Evolutionary conservation across 1,140 invertebrate species (phyloP), one percentile per base, ranked within the genome.

Genomic region (Ceratina australensis): DNA sequence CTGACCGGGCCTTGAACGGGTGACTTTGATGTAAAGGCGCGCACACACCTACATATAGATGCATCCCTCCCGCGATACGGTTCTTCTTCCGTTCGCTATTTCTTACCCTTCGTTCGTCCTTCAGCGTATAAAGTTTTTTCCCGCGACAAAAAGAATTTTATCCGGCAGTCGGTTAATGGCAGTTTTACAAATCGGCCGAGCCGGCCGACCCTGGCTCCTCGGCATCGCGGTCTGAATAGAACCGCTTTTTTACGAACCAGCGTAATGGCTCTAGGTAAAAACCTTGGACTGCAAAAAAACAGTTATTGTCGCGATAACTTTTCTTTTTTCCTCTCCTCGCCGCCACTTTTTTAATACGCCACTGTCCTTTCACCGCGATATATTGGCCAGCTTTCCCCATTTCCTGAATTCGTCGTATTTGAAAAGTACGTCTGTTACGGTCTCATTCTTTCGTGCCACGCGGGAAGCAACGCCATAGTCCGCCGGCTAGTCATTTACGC

Each of bases 121-220:
- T 16, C 28, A 64, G 22, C 20, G 63, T 69, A 72, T 72, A 76
- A 83, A 83, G 54, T 83, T 83, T 83, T 42, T 75, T 83, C 77
- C 33, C 76, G 49, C 26, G 77, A 49, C 66, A 69, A 83, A 82
- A 83, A 83, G 81, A 72, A 75, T 83, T 79, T 83, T 83, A 73
- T 56, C 63, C 78, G 33, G 28, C 52, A 79, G 80, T 75, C 81
- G 82, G 77, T 78, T 83, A 83, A 83, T 77, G 81, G 61, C 72
- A 83, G 67, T 83, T 83, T 83, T 52, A 83, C 77, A 72, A 72
- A 68, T 72, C 81, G 72, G 26, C 54, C 64, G 65, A 67, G 16
- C 42, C 64, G 8, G 50, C n/a, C 15, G 16, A 28, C 26, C 59
- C 16, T 42, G 33, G 59, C 3, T 22, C 68, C 68, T 42, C 33